Base-by-base conservation (phyloP, 2,113 vertebrate genomes). In the Pungitius pungitius region DNA sequence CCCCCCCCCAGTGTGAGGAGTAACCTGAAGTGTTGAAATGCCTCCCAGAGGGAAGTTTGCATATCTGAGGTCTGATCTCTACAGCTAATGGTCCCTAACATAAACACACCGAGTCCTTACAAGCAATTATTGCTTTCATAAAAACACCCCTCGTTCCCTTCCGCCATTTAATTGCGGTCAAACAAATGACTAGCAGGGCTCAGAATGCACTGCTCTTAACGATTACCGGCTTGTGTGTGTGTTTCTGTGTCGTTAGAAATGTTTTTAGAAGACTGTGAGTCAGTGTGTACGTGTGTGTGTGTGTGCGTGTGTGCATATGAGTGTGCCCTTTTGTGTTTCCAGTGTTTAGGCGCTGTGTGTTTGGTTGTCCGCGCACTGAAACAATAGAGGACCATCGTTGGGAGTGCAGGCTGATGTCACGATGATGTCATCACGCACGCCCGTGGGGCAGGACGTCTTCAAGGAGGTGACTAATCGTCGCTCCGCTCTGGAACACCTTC, bases 61-160 rank as follows among this genome's bases (percentile, higher is more conserved):
- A 93, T 93, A 93, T 94, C 91, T 91, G 91, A 91, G 87, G 84
- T 91, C 90, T 90, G 91, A 92, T 92, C 92, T 91, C 84, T 84
- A 82, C 82, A 87, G 91, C 90, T 92, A 93, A 93, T 93, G 92
- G 92, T 85, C 89, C 90, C 89, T 84, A 92, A 92, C 83, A 70
- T 94, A 94, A 94, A 93, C 91, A 93, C 88, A 83, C 88, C 74
- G 52, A 90, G 91, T 88, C 85, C 92, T 92, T 91, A 91, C 90
- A 90, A 92, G 92, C 92, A 93, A 92, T 94, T 93, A 93, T 91
- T 93, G 88, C 88, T 83, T 90, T 91, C 86, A 92, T 92, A 93
- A 93, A 92, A 94, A 92, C 86, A 81, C 85, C 87, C 83, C 77
- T 82, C 80, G 81, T 77, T 91, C 89, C 85, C 85, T 85, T 92